Percentiles rank a stretch among this genome's conserved stretches.
Conservation (phyloP, 2,797 vertebrate species). For the Pseudomugil gertrudae region DNA sequence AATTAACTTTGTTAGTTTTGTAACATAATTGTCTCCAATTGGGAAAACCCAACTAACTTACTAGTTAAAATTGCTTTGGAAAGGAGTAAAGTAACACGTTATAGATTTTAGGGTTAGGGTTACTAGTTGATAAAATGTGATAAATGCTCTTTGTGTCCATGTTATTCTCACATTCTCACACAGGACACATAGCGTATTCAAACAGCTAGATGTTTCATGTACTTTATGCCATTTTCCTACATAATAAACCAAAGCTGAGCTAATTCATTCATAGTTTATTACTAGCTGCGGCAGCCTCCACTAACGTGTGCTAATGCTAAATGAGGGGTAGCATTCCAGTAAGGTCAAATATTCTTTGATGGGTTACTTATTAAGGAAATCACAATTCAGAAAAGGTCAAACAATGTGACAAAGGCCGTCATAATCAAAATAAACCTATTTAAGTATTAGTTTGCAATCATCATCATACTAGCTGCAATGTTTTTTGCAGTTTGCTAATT, state of each 20-base stretch:
- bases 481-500: too few species aligned
- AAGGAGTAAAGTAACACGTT: not conserved
- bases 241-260: not conserved
- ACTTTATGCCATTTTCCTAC: not conserved
- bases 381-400: too few species aligned
- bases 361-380: not conserved
- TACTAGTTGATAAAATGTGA: not conserved
- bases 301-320: too few species aligned
- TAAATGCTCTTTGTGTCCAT: not conserved
- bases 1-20: too few species aligned
- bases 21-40: not conserved
- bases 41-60: not conserved
- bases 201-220: not conserved
- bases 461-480: too few species aligned
- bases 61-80: not conserved
- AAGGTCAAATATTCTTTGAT: not conserved
- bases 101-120: not conserved
- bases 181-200: too few species aligned
- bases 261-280: not conserved
- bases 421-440: too few species aligned
- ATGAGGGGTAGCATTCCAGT: not conserved
- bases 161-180: not conserved
- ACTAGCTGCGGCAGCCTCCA: too few species aligned
- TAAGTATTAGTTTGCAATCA: too few species aligned
- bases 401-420: too few species aligned